These are phyloP conservation scores for Martes flavigula DNA, from an alignment of 2,797 vertebrate genomes.

Conservation along the genomic window DNA sequence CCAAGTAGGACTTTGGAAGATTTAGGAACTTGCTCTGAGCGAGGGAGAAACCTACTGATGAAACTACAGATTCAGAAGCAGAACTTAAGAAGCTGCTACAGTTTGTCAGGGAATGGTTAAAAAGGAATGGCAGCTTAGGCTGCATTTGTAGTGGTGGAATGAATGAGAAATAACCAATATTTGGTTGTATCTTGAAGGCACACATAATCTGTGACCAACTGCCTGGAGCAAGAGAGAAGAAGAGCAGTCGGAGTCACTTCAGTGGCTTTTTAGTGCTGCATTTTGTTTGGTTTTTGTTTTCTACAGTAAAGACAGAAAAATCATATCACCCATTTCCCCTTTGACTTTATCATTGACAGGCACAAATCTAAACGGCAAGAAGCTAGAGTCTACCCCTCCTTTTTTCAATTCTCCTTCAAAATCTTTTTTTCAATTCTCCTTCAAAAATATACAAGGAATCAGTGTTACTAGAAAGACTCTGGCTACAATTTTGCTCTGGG, in stretches of 20 bases:
- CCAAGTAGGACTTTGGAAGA: not conserved
- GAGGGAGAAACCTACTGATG: not conserved
- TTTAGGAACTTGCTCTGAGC: not conserved
- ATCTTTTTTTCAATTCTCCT: not conserved
- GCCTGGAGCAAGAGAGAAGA: not conserved
- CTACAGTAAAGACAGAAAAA: not conserved
- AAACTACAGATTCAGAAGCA: not conserved
- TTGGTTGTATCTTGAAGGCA: not conserved
- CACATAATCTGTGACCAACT: not conserved
- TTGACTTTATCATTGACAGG: not conserved
- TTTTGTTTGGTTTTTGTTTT: not conserved
- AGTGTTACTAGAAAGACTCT: not conserved
- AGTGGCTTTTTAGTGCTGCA: not conserved
- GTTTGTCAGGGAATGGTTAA: not conserved
- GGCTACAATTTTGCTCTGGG: not conserved
- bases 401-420: not conserved
- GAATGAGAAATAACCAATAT: not conserved
- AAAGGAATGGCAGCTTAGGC: not conserved
- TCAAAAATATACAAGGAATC: not conserved
- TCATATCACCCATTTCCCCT: not conserved
- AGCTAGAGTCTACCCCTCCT: not conserved
- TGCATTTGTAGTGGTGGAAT: not conserved
- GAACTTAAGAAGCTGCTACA: not conserved
- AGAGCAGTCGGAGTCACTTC: not conserved
- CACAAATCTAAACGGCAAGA: not conserved